Conservation (phyloP, 1,140 invertebrate genomes). For the Platorchestia sp. region DNA sequence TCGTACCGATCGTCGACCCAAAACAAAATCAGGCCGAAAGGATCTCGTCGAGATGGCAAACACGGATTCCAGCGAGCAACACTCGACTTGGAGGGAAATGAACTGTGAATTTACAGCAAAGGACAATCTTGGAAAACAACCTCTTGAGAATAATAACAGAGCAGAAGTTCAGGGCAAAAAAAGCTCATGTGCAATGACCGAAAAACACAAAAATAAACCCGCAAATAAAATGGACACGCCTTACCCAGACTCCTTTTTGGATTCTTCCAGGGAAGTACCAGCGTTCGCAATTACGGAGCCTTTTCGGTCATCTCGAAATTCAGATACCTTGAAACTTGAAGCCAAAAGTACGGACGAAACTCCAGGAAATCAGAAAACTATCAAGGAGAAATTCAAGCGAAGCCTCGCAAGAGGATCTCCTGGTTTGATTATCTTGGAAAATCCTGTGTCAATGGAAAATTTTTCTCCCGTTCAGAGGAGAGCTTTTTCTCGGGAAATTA, state of each 20-base stretch:
- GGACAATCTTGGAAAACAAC: not conserved
- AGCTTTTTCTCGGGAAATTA: slow-evolving; percentile 22
- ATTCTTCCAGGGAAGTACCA: not conserved
- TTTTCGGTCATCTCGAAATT: not conserved
- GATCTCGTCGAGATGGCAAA: not conserved
- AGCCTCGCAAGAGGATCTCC: slow-evolving; percentile 20
- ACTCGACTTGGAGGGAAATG: not conserved
- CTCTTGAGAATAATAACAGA: not conserved
- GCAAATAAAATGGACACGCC: slow-evolving; percentile 12
- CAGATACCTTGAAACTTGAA: not conserved
- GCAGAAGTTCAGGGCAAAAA: not conserved
- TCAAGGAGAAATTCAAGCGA: not conserved
- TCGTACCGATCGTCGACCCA: not conserved
- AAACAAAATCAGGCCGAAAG: not conserved
- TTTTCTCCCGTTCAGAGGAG: slow-evolving; percentile 32
- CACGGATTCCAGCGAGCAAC: not conserved
- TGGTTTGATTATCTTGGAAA: slow-evolving; percentile 30
- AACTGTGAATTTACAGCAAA: not conserved
- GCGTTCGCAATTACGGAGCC: not conserved
- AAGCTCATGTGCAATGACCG: not conserved
- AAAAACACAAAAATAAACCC: not conserved
- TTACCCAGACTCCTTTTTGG: not conserved
- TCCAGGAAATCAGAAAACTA: not conserved
- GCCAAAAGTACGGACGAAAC: not conserved
- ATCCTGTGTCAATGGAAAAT: slow-evolving; percentile 4